Evolutionary conservation across 37 sponge, comb jelly and placozoan genomes (phyloP).

Genomic region (Halichondria panicea): DNA sequence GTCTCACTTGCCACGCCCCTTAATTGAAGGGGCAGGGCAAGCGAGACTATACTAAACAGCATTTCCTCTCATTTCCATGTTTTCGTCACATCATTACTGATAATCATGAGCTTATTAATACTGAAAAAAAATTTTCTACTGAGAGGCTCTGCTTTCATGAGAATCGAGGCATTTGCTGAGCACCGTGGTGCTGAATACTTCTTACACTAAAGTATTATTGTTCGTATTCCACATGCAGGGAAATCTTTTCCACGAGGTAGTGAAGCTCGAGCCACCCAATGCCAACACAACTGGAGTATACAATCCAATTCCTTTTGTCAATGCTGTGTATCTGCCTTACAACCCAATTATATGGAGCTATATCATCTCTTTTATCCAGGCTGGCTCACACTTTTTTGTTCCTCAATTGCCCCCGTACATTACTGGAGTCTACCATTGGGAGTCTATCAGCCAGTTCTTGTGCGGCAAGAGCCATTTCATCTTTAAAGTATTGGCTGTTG

Average conservation of each 20-base stretch:
- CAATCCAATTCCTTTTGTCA: neutral
- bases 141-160: no score
- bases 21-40: no score
- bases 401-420: constrained; percentile 22
- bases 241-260: neutral
- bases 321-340: constrained; percentile 4
- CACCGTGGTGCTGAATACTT: no score
- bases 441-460: neutral
- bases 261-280: neutral
- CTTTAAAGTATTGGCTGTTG: constrained; percentile 1
- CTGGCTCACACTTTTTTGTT: constrained; percentile 7
- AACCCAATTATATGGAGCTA: constrained; percentile 25
- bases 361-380: neutral
- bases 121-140: no score
- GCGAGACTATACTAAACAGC: no score
- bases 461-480: neutral
- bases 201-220: no score
- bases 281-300: neutral
- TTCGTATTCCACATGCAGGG: no score
- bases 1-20: no score
- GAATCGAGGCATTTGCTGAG: no score
- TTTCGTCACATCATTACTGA: no score
- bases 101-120: no score
- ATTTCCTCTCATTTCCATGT: no score
- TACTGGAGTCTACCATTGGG: constrained; percentile 18